Base-by-base conservation (phyloP, 2,113 vertebrate genomes). In the Monarcha castaneiventris region DNA sequence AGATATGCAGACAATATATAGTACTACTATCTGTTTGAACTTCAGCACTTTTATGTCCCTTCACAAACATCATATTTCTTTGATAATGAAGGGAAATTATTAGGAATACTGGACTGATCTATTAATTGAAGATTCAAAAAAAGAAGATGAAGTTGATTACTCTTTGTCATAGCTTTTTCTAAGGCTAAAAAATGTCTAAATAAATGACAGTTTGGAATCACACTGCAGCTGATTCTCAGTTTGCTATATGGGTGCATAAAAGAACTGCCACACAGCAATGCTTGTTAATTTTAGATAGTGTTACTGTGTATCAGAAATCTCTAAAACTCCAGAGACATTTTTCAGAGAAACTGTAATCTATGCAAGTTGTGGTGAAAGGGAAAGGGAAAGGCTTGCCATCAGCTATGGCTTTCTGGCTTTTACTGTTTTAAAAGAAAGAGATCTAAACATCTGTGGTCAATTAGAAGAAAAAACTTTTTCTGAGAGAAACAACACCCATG, bases 81-180 rank as follows among this genome's bases (percentile, higher is more conserved):
- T 37, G 78, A 37, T 66, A 87, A 93, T 41, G 59, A 93, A 89
- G 69, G 62, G 62, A 97, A 97, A 95, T 94, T 44, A 96, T 96
- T 78, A 95, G 80, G 76, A 97, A 90, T 51, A 81, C 74, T 93
- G 78, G 94, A 85, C 91, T 91, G 90, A 97, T 96, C 86, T 92
- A 90, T 95, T 97, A 94, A 95, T 35, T 96, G 61, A 93, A 92
- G 80, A 96, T 84, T 97, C 77, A 69, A 48, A 55, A 80, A 71
- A 72, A 84, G 52, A 94, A 92, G 72, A 94, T 83, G 64, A 96
- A 91, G 25, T 62, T 91, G 77, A 95, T 96, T 94, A 96, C 48
- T 89, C 78, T 88, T 91, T 90, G 71, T 96, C 84, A 95, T 86
- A 88, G 61, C n/a, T 96, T 92, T 93, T 86, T 75, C 86, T 79